Evolutionary conservation across 2,888 invertebrate genomes (phyloP), one percentile per base, ranked within the genome.

Genomic region (Sturmia bella): DNA sequence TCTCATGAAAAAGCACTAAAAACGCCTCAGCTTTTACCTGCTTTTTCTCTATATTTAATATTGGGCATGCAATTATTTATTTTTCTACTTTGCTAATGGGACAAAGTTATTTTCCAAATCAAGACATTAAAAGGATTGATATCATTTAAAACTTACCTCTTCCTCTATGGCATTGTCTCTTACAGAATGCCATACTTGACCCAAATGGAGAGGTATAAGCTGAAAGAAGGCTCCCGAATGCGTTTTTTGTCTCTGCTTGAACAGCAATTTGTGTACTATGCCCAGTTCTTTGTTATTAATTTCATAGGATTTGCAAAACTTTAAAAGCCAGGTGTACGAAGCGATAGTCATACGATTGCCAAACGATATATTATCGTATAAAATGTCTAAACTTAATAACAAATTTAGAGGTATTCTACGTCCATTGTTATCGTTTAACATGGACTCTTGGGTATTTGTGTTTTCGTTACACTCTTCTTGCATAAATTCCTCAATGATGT

Each of bases 141-240:
- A n/a, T n/a, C n/a, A n/a, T n/a, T n/a, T n/a, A n/a, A n/a, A 3
- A 32, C 77, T 76, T 39, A 76, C 81, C 52, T 83, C 48, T 54
- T 73, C 82, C 1, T 82, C 84, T 7, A 86, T 85, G 43, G 85
- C 87, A 64, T 86, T 85, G 48, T 87, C 86, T 19, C 82, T 83
- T 5, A 88, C 84, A 68, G 85, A 84, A 13, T 89, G 89, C n/a
- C 90, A 86, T 0, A 89, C 85, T 43, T 84, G 70, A 12, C 87
- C 88, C 76, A 91, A 84, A 76, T 89, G 88, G 54, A 86, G 83
- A 2, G 89, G 89, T 66, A 91, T 86, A 0, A 86, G 83, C 66
- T 89, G 87, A 56, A 90, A 91, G 75, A 91, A 91, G 37, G 87
- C 85, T 2, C 91, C 91, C 0, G 87, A 87, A 63, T 89, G 89